Percentiles rank a stretch among this genome's conserved stretches.
Conservation (phyloP, 2,888 invertebrate genomes). For the Conops quadrifasciatus region DNA sequence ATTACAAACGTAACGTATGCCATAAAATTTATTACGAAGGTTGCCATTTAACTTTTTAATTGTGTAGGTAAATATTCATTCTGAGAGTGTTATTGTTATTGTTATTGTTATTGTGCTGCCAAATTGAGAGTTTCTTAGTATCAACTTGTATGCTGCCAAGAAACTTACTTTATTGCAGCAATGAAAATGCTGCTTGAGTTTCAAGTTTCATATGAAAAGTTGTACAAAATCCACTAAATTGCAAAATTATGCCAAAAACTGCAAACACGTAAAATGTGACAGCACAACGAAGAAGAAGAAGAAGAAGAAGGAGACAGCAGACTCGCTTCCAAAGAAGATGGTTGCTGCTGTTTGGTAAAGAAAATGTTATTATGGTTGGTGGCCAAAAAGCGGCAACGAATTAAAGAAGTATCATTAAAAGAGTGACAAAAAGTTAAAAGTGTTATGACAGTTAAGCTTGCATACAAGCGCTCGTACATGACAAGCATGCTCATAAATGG, state of each 20-base stretch:
- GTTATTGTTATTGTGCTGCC: too few species aligned
- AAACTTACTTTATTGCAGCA: slow-evolving; percentile 30
- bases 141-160: slow-evolving; percentile 6
- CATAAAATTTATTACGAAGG: too few species aligned
- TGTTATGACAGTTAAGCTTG: not conserved
- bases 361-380: slow-evolving; percentile 15
- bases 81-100: too few species aligned
- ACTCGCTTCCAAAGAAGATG: not conserved
- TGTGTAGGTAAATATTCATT: too few species aligned
- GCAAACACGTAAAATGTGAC: not conserved
- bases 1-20: too few species aligned
- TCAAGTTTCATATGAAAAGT: slow-evolving; percentile 35
- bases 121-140: slow-evolving; percentile 15
- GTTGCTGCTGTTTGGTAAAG: not conserved
- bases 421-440: not conserved
- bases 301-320: not conserved
- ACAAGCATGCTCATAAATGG: too few species aligned
- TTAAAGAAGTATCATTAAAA: slow-evolving; percentile 19
- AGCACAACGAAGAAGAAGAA: not conserved
- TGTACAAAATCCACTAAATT: slow-evolving; percentile 31
- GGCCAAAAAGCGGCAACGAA: slow-evolving; percentile 29
- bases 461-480: not conserved
- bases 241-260: slow-evolving; percentile 25
- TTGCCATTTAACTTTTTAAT: too few species aligned
- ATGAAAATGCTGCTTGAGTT: not conserved